Conservation (phyloP, 2,113 vertebrate genomes). For the Capra hircus region DNA sequence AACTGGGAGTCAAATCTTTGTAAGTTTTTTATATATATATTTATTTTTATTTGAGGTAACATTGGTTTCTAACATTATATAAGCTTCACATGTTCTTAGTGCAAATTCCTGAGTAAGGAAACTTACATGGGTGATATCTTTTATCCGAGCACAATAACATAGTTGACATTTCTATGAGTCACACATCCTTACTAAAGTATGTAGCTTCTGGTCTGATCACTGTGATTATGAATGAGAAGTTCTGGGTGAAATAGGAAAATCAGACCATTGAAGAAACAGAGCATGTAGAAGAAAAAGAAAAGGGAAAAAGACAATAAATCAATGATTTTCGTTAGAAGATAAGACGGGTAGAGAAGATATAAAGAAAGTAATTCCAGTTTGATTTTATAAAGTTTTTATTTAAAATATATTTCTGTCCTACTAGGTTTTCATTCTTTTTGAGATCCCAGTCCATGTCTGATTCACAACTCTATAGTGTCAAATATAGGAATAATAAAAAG, state of each 20-base stretch:
- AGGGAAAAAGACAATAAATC: neutral
- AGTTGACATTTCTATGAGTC: rapidly evolving
- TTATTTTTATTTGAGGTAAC: neutral
- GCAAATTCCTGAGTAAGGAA: neutral
- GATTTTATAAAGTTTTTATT: neutral
- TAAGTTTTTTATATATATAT: neutral
- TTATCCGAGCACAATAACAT: neutral
- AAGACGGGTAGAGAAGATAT: neutral
- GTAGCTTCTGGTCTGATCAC: neutral
- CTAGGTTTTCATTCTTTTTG: neutral
- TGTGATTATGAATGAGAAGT: neutral
- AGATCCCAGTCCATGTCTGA: neutral
- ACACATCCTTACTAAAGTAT: neutral
- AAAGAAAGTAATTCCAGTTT: neutral
- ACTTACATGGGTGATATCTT: neutral
- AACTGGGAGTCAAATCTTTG: neutral
- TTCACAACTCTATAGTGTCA: neutral
- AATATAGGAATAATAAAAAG: neutral
- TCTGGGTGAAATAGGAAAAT: neutral
- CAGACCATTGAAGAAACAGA: neutral
- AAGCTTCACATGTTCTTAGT: neutral
- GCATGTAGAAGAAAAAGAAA: neutral
- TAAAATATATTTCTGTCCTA: neutral
- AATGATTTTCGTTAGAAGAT: neutral
- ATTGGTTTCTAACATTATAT: neutral